Conservation (phyloP, 2,797 vertebrate species). For the Rhyacichthys aspro region DNA sequence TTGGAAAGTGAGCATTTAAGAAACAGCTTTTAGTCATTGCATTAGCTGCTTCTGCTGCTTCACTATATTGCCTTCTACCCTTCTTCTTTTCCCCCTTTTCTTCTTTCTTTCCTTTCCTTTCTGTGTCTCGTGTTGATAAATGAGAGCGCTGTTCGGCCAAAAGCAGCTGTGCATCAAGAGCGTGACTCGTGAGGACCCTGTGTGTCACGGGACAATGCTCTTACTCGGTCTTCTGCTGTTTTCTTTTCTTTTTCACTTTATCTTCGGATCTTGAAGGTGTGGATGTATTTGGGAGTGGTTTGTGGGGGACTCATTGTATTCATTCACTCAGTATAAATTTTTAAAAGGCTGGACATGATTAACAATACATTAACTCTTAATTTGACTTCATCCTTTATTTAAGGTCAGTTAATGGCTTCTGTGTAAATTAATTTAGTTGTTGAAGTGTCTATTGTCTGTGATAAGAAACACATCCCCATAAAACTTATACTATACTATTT, state of each 20-base stretch:
- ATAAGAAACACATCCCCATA: no score
- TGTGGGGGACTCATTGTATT: neutral
- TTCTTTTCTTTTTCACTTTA: neutral
- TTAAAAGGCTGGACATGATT: no score
- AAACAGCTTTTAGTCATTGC: constrained; percentile 2
- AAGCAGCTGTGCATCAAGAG: no score
- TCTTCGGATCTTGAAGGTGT: constrained; percentile 5
- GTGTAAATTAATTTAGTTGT: constrained; percentile 17
- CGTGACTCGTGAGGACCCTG: no score
- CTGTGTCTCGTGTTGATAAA: constrained; percentile 48
- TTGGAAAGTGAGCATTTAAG: no score
- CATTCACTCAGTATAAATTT: no score
- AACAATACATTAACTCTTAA: no score
- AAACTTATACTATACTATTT: no score
- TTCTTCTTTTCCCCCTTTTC: constrained; percentile 18
- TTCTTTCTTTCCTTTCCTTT: constrained; percentile 6
- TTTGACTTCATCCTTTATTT: constrained; percentile 1
- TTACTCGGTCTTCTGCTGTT: neutral
- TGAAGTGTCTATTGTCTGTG: constrained; percentile 17
- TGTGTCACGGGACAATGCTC: constrained; percentile 27
- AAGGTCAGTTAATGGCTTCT: constrained; percentile 20
- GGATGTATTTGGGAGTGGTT: no score
- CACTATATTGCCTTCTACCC: constrained; percentile 24
- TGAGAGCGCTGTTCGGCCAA: constrained; percentile 45
- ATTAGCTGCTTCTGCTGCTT: constrained; percentile 19